These are phyloP conservation scores for Conus betulinus DNA, from an alignment of 1,140 invertebrate genomes.

Conservation along the genomic window DNA sequence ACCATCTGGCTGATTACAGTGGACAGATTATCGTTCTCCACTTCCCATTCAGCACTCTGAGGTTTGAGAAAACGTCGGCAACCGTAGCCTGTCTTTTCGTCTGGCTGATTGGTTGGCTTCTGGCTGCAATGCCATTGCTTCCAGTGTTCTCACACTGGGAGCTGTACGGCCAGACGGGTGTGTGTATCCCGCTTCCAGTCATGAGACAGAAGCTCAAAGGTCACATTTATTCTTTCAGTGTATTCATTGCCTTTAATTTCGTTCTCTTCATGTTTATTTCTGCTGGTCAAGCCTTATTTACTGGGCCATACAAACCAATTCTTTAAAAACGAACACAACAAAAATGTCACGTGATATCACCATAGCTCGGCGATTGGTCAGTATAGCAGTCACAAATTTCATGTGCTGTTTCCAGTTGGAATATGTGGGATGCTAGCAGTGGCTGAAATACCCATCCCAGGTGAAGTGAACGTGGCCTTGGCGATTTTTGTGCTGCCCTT, in stretches of 20 bases:
- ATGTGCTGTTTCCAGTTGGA: slow-evolving; percentile 34
- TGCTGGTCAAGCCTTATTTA: slow-evolving; percentile 50
- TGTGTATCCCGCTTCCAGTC: slow-evolving; percentile 52
- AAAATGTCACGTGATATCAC: slow-evolving; percentile 29
- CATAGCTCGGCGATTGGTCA: slow-evolving; percentile 43
- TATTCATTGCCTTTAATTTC: slow-evolving; percentile 54
- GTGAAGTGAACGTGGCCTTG: slow-evolving; percentile 51
- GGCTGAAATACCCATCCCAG: slow-evolving; percentile 39
- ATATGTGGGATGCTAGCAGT: slow-evolving; percentile 39
- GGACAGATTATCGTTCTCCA: slow-evolving; percentile 39
- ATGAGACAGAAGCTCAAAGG: slow-evolving; percentile 29
- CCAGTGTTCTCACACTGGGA: slow-evolving; percentile 44
- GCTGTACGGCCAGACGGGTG: slow-evolving; percentile 41
- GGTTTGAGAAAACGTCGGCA: not conserved
- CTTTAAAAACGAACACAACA: not conserved
- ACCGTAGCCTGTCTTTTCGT: not conserved
- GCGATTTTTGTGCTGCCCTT: slow-evolving; percentile 53
- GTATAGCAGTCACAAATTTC: slow-evolving; percentile 43
- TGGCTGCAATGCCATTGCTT: slow-evolving; percentile 44
- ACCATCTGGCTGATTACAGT: slow-evolving; percentile 17
- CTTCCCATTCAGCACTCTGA: slow-evolving; percentile 39
- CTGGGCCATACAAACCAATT: slow-evolving; percentile 31
- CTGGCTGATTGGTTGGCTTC: slow-evolving; percentile 42
- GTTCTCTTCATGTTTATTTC: slow-evolving; percentile 47
- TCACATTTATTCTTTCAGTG: slow-evolving; percentile 43